Evolutionary conservation across 2,797 vertebrate species (phyloP), one percentile per base, ranked within the genome.

Genomic region (Melopsittacus undulatus): DNA sequence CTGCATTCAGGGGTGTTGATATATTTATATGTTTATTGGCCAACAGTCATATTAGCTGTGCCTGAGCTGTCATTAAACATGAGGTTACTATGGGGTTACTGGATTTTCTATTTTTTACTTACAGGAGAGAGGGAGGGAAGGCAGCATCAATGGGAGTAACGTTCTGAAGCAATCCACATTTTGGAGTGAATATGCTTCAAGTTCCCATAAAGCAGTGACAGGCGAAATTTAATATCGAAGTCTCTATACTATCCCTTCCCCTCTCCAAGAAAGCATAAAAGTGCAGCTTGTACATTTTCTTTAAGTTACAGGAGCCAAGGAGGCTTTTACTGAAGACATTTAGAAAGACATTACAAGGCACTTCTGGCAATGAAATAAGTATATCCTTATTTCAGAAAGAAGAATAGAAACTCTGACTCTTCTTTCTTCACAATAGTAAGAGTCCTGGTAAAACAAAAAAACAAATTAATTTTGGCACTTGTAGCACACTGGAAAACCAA

Each of bases 81-180:
- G 4, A 8, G 56, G 69, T 81, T 94, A 89, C 30, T 34, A 83
- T 66, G 19, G 29, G 70, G 79, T 79, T 94, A 87, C 93, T 82
- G 64, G 34, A 51, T 93, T 92, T 76, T 93, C 95, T 90, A 21
- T 89, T 92, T 70, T 97, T 97, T 97, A 94, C 91, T 97, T 97
- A 95, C 87, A 94, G 83, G 51, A 87, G 74, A 36, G 40, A 87
- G 74, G 38, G 40, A 48, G 22, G 11, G 11, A 43, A 80, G 46
- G 34, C 27, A 78, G 9, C 2, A 1, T 82, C 46, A 45, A 22
- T 4, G 6, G 81, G 78, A 85, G 64, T 32, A 93, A 88, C 8
- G 18, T 32, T 34, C 52, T n/a, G 62, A 82, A 96, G 46, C 24
- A 70, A 30, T 43, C 49, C 74, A 75, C 92, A 46, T 94, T 95